Evolutionary conservation across 2,888 invertebrate species (phyloP), one percentile per base, ranked within the genome.

Genomic region (Campaea margaritaria): DNA sequence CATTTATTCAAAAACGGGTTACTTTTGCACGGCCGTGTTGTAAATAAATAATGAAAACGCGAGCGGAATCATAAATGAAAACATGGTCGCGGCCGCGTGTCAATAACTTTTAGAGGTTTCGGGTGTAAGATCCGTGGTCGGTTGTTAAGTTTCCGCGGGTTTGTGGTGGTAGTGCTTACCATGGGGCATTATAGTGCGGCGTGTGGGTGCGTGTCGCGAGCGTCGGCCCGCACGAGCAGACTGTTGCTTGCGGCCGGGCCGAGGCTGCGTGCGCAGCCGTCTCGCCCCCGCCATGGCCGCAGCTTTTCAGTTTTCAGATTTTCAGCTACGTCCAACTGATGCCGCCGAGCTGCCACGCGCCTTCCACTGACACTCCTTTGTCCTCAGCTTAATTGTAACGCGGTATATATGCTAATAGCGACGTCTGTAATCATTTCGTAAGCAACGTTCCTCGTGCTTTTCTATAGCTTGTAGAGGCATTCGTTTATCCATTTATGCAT

Each of bases 231-330:
- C 90, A 85, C 85, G 86, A 86, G 84, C 90, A 90, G 89, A 91
- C 91, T 91, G 91, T 91, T 91, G 91, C 91, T 88, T 79, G 72
- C 78, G 83, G 83, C 87, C 87, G 83, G 87, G 86, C 75, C 75
- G 75, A 68, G 78, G 72, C 58, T 86, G 88, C 86, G 87, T 78
- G 89, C 91, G 90, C 90, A 87, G 62, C 74, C 74, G 74, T 70
- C 66, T 67, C 72, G 73, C 69, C 70, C 73, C 60, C 72, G 57
- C 68, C 54, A 68, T 68, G 54, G 65, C 72, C 72, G 66, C 60
- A 58, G 59, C 67, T 59, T 68, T 62, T 62, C 64, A 61, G 50
- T 64, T 68, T 48, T 49, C 49, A 49, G 49, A 5, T 21, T 21
- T 21, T 21, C 21, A 21, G 49, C 39, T 15, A 43, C 51, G 43